Evolutionary conservation across 2,113 vertebrate genomes (phyloP).

Genomic region (Sarotherodon lohbergeri): DNA sequence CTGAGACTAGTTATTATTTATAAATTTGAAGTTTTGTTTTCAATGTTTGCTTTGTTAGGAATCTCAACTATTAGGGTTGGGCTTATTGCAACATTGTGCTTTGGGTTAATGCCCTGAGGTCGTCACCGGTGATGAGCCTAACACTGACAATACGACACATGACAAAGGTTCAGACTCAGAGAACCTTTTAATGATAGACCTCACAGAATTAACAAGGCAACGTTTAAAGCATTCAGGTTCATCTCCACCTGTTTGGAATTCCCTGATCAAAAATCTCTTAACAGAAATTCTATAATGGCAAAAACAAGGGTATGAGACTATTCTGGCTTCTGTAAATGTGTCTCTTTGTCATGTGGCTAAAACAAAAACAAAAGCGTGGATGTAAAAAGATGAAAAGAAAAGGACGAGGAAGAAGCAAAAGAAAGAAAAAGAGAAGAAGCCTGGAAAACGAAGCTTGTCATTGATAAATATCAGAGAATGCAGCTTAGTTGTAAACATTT

Average conservation of each 20-base stretch:
- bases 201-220: fast-evolving
- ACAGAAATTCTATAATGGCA: fast-evolving
- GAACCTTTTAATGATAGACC: not conserved
- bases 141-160: not conserved
- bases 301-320: not conserved
- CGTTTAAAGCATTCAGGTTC: not conserved
- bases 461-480: not conserved
- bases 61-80: not conserved
- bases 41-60: not conserved
- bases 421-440: fast-evolving
- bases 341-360: not conserved
- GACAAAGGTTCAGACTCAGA: not conserved
- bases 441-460: not conserved
- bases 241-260: not conserved
- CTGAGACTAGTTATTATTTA: not conserved
- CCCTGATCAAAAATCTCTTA: fast-evolving
- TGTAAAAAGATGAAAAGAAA: not conserved
- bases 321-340: not conserved
- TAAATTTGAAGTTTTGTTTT: not conserved
- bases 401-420: fast-evolving
- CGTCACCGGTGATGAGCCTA: not conserved
- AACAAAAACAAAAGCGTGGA: not conserved
- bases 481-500: not conserved
- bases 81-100: not conserved
- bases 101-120: not conserved